Percentiles rank a stretch among this genome's conserved stretches.
Conservation (phyloP, 2,113 vertebrate genomes). For the Semnornis frantzii region DNA sequence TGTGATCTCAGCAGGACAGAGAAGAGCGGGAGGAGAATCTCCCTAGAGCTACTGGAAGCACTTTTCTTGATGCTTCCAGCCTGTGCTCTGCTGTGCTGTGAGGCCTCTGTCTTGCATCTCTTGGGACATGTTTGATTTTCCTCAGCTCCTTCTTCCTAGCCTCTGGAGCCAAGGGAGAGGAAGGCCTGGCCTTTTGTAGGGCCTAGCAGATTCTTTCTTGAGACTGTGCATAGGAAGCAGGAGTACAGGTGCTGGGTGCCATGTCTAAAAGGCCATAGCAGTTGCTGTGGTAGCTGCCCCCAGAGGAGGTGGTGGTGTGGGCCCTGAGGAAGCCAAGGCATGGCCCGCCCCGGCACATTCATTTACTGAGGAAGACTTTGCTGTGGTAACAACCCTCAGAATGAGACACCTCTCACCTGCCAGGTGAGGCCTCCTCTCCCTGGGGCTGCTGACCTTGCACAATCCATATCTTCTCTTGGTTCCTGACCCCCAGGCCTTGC, state of each 20-base stretch:
- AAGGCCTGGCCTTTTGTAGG: not conserved
- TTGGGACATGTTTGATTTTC: no score
- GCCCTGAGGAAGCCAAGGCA: not conserved
- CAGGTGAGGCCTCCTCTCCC: not conserved
- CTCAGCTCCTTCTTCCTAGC: not conserved
- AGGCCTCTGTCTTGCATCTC: not conserved
- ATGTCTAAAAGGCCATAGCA: not conserved
- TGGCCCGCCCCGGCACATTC: not conserved
- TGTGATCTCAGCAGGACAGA: no score
- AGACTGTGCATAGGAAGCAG: not conserved
- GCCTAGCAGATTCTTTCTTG: not conserved
- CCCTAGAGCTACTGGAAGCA: no score
- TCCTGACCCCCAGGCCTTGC: not conserved
- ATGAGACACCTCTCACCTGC: not conserved
- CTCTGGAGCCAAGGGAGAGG: not conserved
- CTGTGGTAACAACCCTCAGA: not conserved
- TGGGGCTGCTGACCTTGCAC: not conserved
- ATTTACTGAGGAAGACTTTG: not conserved
- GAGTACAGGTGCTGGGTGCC: not conserved
- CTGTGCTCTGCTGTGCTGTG: not conserved
- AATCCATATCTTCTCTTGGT: not conserved
- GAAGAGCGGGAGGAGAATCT: no score
- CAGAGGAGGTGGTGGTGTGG: not conserved
- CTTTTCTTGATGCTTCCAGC: not conserved
- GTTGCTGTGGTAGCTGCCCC: not conserved